Base-by-base conservation (phyloP, 2,797 vertebrate genomes). In the Novumbra hubbsi region DNA sequence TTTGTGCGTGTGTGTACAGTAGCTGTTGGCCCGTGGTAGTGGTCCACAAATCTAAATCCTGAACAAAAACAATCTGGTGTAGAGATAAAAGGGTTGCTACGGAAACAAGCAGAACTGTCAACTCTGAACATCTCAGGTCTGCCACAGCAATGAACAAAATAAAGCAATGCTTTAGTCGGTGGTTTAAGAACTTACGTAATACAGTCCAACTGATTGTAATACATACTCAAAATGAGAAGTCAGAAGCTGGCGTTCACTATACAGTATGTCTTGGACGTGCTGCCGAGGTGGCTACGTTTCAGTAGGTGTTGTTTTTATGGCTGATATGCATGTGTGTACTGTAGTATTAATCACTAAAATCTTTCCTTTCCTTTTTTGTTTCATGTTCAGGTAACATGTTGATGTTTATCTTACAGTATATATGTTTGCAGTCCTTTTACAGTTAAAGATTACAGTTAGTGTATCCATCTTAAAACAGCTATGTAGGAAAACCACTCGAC, bases 11-110 rank as follows among this genome's bases (percentile, higher is more conserved):
- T 57, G 19, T 16, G 60, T 73, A 65, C 66, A 17, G 21, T 68
- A 38, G 63, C 64, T 49, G 48, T 69, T 72, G 72, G 49, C 57
- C 69, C 50, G 64, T 72, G 55, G 72, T 71, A 41, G 41, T 73
- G 69, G 70, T 68, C 73, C 70, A 80, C 76, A 76, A 77, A 85
- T 80, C 79, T 79, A 81, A 86, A 81, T 76, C 76, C 73, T 80
- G 80, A 66, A 76, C 71, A 69, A 80, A 81, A 83, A 81, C 79
- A 86, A 81, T 83, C 73, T 78, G 78, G 63, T 77, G 74, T 68
- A 76, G 75, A 81, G 77, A 86, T 83, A 73, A 84, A 84, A 78
- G 77, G 71, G 87, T 89, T 87, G 87, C 85, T 82, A 87, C 38
- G 86, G 87, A 83, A 89, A 89, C 87, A 76, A 70, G 74, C 72